A percentile compares a stretch with the other conserved stretches of the same genome.
Conservation (phyloP, 2,888 invertebrate species). For the Aelia acuminata region DNA sequence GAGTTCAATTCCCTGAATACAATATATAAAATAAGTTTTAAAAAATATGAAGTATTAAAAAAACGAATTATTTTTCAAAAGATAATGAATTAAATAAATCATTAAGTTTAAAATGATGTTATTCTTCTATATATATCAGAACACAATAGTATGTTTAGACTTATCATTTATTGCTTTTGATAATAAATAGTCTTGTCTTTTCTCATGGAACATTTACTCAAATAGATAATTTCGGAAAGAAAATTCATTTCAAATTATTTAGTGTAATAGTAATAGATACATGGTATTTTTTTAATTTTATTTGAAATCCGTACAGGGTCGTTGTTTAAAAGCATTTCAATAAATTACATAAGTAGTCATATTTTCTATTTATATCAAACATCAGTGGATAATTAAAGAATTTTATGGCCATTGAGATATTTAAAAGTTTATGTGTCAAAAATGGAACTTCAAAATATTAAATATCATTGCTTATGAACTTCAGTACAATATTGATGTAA, state of each 20-base stretch:
- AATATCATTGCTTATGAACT: neutral
- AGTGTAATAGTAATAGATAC: neutral
- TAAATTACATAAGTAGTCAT: neutral
- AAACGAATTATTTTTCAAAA: neutral
- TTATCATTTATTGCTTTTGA: neutral
- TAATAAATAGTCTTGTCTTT: neutral
- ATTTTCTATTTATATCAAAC: neutral
- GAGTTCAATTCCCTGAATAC: neutral
- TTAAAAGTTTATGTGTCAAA: neutral
- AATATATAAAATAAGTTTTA: neutral
- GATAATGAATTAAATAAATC: neutral
- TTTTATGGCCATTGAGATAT: neutral
- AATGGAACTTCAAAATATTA: neutral
- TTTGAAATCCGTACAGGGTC: neutral
- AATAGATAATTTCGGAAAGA: neutral
- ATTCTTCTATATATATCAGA: neutral
- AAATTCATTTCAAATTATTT: neutral
- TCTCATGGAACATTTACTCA: neutral
- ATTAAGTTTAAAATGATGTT: neutral
- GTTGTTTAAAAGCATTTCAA: constrained; percentile 13
- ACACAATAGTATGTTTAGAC: neutral
- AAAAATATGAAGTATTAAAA: neutral
- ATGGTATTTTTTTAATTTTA: neutral
- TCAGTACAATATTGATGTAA: neutral
- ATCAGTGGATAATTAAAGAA: neutral